Evolutionary conservation across 2,113 vertebrate genomes (phyloP).

Genomic region (Tychaedon coryphoeus): DNA sequence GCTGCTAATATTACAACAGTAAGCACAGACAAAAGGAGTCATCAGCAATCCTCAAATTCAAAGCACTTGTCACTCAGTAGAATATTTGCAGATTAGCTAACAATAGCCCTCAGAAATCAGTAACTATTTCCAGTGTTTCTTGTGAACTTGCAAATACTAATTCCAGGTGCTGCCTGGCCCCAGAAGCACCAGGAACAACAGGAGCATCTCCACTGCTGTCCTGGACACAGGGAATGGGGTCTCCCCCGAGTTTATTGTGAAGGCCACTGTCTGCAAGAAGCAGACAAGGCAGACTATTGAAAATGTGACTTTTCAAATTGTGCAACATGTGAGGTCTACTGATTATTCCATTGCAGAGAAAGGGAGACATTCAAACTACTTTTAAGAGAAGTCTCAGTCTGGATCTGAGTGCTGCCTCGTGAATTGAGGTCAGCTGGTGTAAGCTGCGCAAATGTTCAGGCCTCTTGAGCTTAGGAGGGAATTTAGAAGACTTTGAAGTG

Average conservation of each 20-base stretch:
- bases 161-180: not conserved
- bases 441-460: constrained; percentile 36
- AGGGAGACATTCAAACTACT: not conserved
- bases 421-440: constrained; percentile 15
- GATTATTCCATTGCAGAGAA: not conserved
- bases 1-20: not conserved
- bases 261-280: not conserved
- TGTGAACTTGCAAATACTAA: not conserved
- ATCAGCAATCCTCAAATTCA: not conserved
- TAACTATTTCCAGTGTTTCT: not conserved
- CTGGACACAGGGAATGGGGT: not conserved
- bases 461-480: constrained; percentile 44
- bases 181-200: not conserved
- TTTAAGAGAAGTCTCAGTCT: not conserved
- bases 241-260: not conserved
- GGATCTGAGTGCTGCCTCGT: not conserved
- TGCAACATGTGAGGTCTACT: not conserved
- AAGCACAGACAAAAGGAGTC: not conserved
- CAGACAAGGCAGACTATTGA: not conserved
- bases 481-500: constrained; percentile 50
- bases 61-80: not conserved
- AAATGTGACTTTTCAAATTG: not conserved
- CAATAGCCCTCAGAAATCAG: not conserved
- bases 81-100: not conserved
- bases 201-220: not conserved